phyloP scores from a whole-genome alignment of 2,888 invertebrate genomes.

The Muscina levida region DNA sequence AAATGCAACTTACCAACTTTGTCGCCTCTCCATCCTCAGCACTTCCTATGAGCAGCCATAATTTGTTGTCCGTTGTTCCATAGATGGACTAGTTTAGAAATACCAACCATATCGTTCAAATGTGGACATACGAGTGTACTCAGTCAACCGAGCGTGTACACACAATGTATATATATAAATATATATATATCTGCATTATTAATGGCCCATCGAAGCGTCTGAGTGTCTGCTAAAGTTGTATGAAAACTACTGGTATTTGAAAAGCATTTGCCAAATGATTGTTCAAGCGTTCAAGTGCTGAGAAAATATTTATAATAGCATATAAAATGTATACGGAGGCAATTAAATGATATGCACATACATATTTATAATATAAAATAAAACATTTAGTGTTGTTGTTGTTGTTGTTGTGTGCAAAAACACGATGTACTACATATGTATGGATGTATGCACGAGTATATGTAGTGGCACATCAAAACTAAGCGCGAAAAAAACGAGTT shows the following conservation, averaged over 20 bases:
- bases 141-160: neutral
- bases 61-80: neutral
- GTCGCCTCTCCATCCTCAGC: neutral
- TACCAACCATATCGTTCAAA: neutral
- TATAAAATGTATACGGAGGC: no score
- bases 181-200: conserved; percentile 32
- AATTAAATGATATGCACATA: no score
- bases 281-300: neutral
- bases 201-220: conserved; percentile 28
- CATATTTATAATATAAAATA: no score
- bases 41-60: no score
- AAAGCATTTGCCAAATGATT: conserved; percentile 24
- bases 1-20: conserved; percentile 40
- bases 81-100: conserved; percentile 5
- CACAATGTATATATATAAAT: neutral
- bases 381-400: no score
- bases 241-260: conserved; percentile 8
- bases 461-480: no score
- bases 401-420: no score
- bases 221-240: conserved; percentile 33
- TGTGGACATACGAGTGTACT: conserved; percentile 15
- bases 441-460: no score
- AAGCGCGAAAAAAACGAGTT: no score
- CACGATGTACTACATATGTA: no score
- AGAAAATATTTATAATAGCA: conserved; percentile 20